These are phyloP conservation scores for Alexandromys fortis DNA, from an alignment of 2,113 vertebrate species.

Conservation along the genomic window DNA sequence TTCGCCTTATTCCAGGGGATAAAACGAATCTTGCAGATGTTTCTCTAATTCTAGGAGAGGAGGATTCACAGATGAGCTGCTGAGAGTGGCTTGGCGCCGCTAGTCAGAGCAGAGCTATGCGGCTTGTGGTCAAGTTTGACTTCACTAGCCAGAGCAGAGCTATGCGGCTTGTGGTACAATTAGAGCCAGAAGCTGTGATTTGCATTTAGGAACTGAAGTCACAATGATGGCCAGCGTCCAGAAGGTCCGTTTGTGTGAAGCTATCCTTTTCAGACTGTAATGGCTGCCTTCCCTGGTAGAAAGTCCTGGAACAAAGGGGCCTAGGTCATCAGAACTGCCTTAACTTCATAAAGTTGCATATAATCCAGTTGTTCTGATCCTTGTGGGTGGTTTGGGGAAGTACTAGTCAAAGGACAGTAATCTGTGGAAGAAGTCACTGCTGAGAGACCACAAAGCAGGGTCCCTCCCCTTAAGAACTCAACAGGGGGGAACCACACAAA, in stretches of 20 bases:
- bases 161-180: constrained; percentile 60
- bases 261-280: background rate
- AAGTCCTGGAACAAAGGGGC: background rate
- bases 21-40: constrained; percentile 76
- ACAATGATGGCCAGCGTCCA: background rate
- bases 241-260: constrained; percentile 6
- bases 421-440: background rate
- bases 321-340: background rate
- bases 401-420: too few species aligned
- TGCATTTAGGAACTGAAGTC: constrained; percentile 59
- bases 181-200: constrained; percentile 66
- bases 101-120: background rate
- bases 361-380: background rate
- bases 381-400: background rate
- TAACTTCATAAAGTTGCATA: background rate
- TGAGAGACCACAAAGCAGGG: background rate
- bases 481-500: background rate
- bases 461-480: background rate
- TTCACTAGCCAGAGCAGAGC: background rate
- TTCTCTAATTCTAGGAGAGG: constrained; percentile 35
- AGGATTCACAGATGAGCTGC: constrained; percentile 34
- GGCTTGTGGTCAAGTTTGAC: constrained; percentile 55
- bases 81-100: constrained; percentile 45
- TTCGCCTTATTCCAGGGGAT: constrained; percentile 42
- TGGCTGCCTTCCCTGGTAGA: background rate